These are phyloP conservation scores for Alcis repandata DNA, from an alignment of 2,888 invertebrate genomes.

Conservation along the genomic window DNA sequence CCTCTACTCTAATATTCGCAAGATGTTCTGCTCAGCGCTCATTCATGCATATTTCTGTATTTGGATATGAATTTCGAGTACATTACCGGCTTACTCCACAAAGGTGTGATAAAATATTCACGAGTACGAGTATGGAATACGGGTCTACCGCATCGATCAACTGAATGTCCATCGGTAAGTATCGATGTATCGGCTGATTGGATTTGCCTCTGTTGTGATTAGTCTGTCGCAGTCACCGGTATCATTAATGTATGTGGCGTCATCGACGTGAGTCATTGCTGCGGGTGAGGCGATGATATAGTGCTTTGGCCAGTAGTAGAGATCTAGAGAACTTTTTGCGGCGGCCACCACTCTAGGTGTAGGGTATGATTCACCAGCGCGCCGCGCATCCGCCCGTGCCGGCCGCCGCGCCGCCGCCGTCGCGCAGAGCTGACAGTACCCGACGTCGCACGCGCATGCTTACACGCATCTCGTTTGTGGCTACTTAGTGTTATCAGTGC, in stretches of 20 bases:
- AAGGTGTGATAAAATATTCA: constrained; percentile 46
- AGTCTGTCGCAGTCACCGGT: constrained; percentile 32
- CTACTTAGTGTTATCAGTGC: constrained; percentile 68
- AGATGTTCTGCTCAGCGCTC: constrained; percentile 11
- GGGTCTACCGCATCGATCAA: neutral
- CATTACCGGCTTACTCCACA: constrained; percentile 13
- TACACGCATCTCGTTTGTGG: constrained; percentile 65
- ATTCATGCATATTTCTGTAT: constrained; percentile 28
- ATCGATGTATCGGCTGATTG: constrained; percentile 38
- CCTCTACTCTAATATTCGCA: constrained; percentile 19
- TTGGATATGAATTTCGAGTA: constrained; percentile 25
- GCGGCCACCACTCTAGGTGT: constrained; percentile 67
- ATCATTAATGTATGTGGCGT: constrained; percentile 55
- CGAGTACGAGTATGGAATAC: constrained; percentile 31
- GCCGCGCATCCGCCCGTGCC: constrained; percentile 68
- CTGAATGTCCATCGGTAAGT: neutral
- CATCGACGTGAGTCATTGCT: constrained; percentile 64
- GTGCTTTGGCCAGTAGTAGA: constrained; percentile 52
- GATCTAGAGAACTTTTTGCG: constrained; percentile 62
- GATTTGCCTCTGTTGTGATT: constrained; percentile 41
- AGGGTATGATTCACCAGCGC: constrained; percentile 27
- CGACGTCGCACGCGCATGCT: constrained; percentile 74
- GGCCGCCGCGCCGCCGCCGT: constrained; percentile 51
- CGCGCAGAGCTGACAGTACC: constrained; percentile 68
- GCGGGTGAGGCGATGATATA: constrained; percentile 56